A percentile compares a stretch with the other conserved stretches of the same genome.
phyloP scores from a whole-genome alignment of 2,113 vertebrate genomes.

The Brachyhypopomus gauderio region DNA sequence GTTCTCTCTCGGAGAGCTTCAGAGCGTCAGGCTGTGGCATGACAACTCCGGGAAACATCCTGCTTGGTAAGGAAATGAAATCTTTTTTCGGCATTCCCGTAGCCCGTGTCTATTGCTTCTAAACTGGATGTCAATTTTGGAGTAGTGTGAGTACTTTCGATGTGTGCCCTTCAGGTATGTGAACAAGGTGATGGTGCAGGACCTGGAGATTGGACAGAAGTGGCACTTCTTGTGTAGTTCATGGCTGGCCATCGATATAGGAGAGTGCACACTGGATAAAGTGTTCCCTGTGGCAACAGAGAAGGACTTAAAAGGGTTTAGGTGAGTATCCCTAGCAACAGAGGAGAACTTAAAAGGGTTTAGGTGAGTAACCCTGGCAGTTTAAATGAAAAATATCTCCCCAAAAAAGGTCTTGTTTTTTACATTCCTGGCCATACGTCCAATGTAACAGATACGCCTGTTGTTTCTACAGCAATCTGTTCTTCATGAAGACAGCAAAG shows the following conservation, averaged over 20 bases:
- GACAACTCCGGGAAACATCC: conserved; percentile 88
- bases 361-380: conserved; percentile 75
- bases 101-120: background rate
- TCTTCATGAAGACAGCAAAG: conserved; percentile 89
- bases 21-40: conserved; percentile 88
- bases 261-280: conserved; percentile 88
- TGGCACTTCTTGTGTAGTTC: conserved; percentile 95
- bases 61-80: conserved; percentile 77
- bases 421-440: background rate
- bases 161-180: conserved; percentile 79
- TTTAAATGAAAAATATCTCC: background rate
- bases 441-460: background rate
- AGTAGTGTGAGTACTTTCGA: background rate
- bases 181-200: conserved; percentile 85
- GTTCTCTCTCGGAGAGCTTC: conserved; percentile 89
- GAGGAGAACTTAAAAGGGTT: conserved; percentile 89
- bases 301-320: conserved; percentile 87
- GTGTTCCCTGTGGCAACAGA: conserved; percentile 89
- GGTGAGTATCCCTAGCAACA: conserved; percentile 81
- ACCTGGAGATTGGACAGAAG: conserved; percentile 81
- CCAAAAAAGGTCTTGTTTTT: too few relatives aligned
- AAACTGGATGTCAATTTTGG: background rate
- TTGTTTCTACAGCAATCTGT: conserved; percentile 80
- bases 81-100: background rate
- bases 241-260: conserved; percentile 87